phyloP scores from a whole-genome alignment of 2,888 invertebrate species.

The Gymnocheta viridis region DNA sequence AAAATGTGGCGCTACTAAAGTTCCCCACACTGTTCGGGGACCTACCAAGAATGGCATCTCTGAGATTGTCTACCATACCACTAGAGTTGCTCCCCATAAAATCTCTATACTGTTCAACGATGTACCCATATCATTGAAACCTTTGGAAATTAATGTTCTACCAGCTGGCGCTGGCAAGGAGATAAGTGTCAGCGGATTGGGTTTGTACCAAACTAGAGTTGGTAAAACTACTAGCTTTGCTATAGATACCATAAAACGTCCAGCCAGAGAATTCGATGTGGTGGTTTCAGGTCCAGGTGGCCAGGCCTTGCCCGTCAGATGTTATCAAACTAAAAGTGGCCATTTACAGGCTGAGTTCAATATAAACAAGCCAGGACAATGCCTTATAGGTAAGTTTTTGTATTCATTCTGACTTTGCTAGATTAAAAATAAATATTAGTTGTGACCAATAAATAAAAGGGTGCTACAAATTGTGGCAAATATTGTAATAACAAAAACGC shows the following conservation, averaged over 20 bases:
- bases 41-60: constrained; percentile 87
- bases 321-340: constrained; percentile 98
- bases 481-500: too few species aligned
- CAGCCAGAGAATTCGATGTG: constrained; percentile 94
- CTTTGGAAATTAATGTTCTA: constrained; percentile 84
- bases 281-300: constrained; percentile 92
- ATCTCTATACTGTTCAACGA: constrained; percentile 94
- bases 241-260: constrained; percentile 92
- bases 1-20: constrained; percentile 90
- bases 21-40: constrained; percentile 91
- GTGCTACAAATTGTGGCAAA: too few species aligned
- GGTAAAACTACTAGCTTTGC: constrained; percentile 93
- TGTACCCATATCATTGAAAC: constrained; percentile 85
- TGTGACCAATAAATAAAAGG: too few species aligned
- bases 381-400: constrained; percentile 84
- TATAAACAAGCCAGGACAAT: constrained; percentile 88
- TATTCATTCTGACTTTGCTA: not conserved
- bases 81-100: constrained; percentile 92
- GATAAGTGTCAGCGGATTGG: constrained; percentile 88
- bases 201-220: constrained; percentile 92
- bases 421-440: too few species aligned
- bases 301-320: constrained; percentile 92
- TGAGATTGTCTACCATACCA: constrained; percentile 94
- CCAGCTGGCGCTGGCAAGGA: constrained; percentile 88
- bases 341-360: constrained; percentile 97